Conservation (phyloP, 92 coral and sea anemone genomes). For the Galaxea fascicularis region DNA sequence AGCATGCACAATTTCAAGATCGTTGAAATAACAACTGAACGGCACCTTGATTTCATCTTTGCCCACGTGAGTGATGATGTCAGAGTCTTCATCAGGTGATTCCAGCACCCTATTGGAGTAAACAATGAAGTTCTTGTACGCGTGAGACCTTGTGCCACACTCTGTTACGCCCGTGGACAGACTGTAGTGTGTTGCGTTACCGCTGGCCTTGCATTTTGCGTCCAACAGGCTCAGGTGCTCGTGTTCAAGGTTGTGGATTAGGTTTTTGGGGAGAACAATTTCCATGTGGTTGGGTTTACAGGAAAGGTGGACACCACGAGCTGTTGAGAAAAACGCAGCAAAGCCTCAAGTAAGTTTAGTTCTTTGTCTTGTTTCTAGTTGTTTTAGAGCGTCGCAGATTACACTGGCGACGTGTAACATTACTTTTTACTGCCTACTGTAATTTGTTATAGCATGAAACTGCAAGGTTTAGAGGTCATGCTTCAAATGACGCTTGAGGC, state of each 20-base stretch:
- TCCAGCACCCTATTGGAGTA: conserved; percentile 79
- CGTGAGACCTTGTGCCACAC: conserved; percentile 83
- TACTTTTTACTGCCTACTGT: too few species aligned
- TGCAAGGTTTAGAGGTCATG: too few species aligned
- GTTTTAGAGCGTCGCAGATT: neutral
- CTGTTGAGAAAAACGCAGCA: conserved; percentile 25
- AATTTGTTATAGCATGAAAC: too few species aligned
- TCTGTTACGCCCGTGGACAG: conserved; percentile 70
- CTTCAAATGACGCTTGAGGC: too few species aligned
- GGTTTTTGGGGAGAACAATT: conserved; percentile 79
- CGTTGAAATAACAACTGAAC: conserved; percentile 85
- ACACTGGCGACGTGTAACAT: neutral
- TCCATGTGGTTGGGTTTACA: conserved; percentile 81
- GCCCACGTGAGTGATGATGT: conserved; percentile 79
- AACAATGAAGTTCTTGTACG: conserved; percentile 70
- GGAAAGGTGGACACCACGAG: conserved; percentile 68
- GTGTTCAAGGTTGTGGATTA: conserved; percentile 82
- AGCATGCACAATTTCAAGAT: conserved; percentile 80
- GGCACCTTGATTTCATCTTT: conserved; percentile 81
- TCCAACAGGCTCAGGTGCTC: conserved; percentile 86
- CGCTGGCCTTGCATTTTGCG: conserved; percentile 70
- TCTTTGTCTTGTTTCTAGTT: neutral
- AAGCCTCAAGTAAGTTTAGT: neutral
- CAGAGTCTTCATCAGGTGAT: conserved; percentile 71
- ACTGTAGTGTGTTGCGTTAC: conserved; percentile 77